These are phyloP conservation scores for Calameuta pallipes DNA, from an alignment of 2,888 invertebrate species.

Conservation along the genomic window DNA sequence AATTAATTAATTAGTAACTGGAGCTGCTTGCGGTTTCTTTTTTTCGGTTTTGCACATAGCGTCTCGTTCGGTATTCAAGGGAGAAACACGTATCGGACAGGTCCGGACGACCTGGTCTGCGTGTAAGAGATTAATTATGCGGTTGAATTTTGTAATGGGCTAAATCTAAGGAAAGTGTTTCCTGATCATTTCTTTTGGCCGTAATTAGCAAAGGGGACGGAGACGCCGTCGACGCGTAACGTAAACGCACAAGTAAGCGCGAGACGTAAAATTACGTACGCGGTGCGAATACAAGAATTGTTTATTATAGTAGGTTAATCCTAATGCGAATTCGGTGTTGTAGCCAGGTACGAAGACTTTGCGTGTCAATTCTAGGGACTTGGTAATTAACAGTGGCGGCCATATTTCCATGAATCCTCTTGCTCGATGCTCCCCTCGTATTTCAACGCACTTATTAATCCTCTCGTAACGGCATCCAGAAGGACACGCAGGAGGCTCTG, in stretches of 20 bases:
- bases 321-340: neutral
- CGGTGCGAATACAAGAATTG: neutral
- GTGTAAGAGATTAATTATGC: neutral
- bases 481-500: neutral
- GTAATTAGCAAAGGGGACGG: neutral
- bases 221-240: no score
- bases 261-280: neutral
- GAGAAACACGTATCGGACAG: neutral
- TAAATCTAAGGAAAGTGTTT: neutral
- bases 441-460: slow-evolving; percentile 43
- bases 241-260: no score
- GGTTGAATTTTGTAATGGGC: neutral
- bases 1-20: neutral
- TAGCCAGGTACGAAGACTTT: neutral
- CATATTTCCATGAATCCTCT: slow-evolving; percentile 25
- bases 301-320: neutral
- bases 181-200: neutral
- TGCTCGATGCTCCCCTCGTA: slow-evolving; percentile 35
- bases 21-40: neutral
- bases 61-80: neutral
- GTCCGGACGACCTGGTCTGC: neutral
- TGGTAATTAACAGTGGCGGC: slow-evolving; percentile 11
- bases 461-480: slow-evolving; percentile 17
- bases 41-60: neutral
- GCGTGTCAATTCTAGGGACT: slow-evolving; percentile 12